Evolutionary conservation across 1,140 invertebrate genomes (phyloP).

Genomic region (Aethina tumida): DNA sequence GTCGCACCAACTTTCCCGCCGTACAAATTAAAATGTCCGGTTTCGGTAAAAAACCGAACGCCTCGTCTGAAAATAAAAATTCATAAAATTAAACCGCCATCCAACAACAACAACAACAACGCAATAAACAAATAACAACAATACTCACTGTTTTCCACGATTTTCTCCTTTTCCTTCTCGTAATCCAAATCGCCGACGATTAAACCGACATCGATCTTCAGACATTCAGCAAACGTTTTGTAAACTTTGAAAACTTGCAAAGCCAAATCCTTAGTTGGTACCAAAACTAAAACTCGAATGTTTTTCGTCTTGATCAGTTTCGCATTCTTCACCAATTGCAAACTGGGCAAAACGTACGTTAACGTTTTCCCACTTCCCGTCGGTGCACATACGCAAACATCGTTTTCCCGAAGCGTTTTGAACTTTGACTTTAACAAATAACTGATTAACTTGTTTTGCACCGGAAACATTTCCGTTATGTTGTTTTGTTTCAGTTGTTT

Average conservation of each 20-base stretch:
- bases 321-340: constrained; percentile 64
- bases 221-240: constrained; percentile 58
- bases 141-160: constrained; percentile 56
- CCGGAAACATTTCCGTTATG: constrained; percentile 70
- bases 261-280: constrained; percentile 88
- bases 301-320: constrained; percentile 42
- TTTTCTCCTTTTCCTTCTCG: constrained; percentile 60
- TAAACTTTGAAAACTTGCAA: constrained; percentile 81
- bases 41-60: constrained; percentile 39
- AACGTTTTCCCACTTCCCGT: constrained; percentile 98
- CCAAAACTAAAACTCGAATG: constrained; percentile 75
- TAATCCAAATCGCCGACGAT: constrained; percentile 64
- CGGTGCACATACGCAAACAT: constrained; percentile 94
- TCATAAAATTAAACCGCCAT: no score
- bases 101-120: no score
- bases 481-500: no score
- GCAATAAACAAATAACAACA: not conserved
- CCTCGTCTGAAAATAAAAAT: constrained; percentile 24
- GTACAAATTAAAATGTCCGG: constrained; percentile 90
- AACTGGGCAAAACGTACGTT: constrained; percentile 84
- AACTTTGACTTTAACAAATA: constrained; percentile 33
- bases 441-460: constrained; percentile 40
- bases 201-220: constrained; percentile 61
- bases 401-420: constrained; percentile 50
- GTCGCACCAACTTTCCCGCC: constrained; percentile 85